These are phyloP conservation scores for Takifugu flavidus DNA, from an alignment of 2,113 vertebrate species.

Conservation along the genomic window DNA sequence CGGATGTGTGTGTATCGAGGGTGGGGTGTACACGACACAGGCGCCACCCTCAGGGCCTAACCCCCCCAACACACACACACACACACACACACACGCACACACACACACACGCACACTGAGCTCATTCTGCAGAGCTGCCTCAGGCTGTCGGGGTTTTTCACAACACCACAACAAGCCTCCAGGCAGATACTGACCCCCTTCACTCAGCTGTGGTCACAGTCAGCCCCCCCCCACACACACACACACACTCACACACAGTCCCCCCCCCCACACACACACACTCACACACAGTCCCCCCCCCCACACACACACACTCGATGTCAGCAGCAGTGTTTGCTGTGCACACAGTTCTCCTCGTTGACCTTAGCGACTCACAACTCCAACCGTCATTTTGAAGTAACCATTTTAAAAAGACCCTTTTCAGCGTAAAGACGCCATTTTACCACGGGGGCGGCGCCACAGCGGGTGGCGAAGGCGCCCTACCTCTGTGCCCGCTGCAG, in stretches of 20 bases:
- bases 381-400: background rate
- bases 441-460: background rate
- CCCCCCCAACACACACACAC: slow-evolving; percentile 23
- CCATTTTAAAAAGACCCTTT: no score
- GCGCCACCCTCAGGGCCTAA: slow-evolving; percentile 74
- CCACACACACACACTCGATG: background rate
- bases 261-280: background rate
- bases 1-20: slow-evolving; percentile 62
- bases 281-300: background rate
- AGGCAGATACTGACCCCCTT: slow-evolving; percentile 87
- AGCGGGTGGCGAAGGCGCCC: background rate
- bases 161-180: slow-evolving; percentile 73
- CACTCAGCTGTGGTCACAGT: slow-evolving; percentile 79
- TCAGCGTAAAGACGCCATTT: no score
- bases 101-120: background rate
- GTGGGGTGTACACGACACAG: slow-evolving; percentile 14
- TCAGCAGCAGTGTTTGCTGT: background rate
- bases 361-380: background rate
- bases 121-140: slow-evolving; percentile 66
- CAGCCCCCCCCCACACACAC: slow-evolving; percentile 9
- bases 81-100: slow-evolving; percentile 25
- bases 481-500: slow-evolving; percentile 54
- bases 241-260: background rate
- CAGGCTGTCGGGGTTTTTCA: slow-evolving; percentile 26
- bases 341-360: background rate